phyloP scores from a whole-genome alignment of 2,888 invertebrate genomes.

The Ornithoptera alexandrae region DNA sequence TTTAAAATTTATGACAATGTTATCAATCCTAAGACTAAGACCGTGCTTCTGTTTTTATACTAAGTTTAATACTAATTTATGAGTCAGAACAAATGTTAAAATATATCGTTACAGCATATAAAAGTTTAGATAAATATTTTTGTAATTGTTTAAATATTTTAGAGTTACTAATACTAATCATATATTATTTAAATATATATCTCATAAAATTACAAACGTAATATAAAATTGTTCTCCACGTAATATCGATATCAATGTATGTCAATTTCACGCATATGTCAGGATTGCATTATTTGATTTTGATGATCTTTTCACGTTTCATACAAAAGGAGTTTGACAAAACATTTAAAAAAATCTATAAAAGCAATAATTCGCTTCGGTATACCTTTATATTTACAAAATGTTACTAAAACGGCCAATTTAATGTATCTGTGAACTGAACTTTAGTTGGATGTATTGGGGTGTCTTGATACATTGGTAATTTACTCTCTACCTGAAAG shows the following conservation, averaged over 20 bases:
- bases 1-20: conserved; percentile 26
- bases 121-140: no score
- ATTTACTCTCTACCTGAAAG: conserved; percentile 36
- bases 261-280: conserved; percentile 33
- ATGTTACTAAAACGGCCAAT: conserved; percentile 14
- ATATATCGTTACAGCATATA: neutral
- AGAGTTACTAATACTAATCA: no score
- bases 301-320: conserved; percentile 37
- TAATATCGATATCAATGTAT: conserved; percentile 18
- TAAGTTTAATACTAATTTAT: neutral
- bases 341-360: conserved; percentile 22
- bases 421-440: conserved; percentile 6
- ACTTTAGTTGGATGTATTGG: conserved; percentile 25
- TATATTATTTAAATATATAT: neutral
- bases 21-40: conserved; percentile 7
- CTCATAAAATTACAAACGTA: neutral
- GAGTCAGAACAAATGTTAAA: neutral
- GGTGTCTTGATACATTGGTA: conserved; percentile 21
- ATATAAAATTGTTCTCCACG: neutral
- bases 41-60: conserved; percentile 1
- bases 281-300: conserved; percentile 36
- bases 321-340: conserved; percentile 19
- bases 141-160: no score
- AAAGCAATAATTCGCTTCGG: conserved; percentile 24
- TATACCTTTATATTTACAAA: conserved; percentile 17